Base-by-base conservation (phyloP, 2,797 vertebrate species). In the Trematocara caparti region DNA sequence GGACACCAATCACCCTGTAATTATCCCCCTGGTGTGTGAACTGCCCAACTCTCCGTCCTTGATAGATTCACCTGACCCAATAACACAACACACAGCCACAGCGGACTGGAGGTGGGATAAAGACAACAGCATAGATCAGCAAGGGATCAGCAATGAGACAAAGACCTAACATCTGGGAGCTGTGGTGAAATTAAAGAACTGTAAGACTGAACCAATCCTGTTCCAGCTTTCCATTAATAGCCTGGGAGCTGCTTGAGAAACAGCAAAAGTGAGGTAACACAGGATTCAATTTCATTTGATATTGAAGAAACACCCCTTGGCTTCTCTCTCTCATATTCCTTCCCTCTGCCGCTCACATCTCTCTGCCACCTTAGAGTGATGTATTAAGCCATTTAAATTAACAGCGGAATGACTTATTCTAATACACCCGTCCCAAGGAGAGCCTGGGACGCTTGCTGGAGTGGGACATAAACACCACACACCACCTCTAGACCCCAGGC, bases 351-450 rank as follows among this genome's bases (percentile, higher is more conserved):
- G 88, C 90, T 92, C 91, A 88, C 86, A 89, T 88, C 89, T 81
- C 83, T 91, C 90, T 81, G 84, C 88, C 94, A 97, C 97, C 97
- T 97, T 86, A 97, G 96, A 97, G 97, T 98, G 97, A 98, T 98
- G 96, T 96, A 98, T 98, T 97, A 97, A 97, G 96, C 97, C 97
- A 97, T 98, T 98, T 98, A 97, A 98, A 98, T 98, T 98, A 99
- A 99, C 97, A 97, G 96, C 96, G 97, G 96, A 97, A 97, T 97
- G 97, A 97, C 97, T 98, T 97, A 97, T 98, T 98, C 97, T 97
- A 98, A 98, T 98, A 95, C 94, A 89, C 90, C 95, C 90, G 88
- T 94, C 96, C 89, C 55, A 88, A 89, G 83, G 88, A 92, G 83
- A 83, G 84, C 81, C 87, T 75, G 82, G 78, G 86, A 93, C 85